Base-by-base conservation (phyloP, 1,140 invertebrate genomes). In the Magallana gigas region DNA sequence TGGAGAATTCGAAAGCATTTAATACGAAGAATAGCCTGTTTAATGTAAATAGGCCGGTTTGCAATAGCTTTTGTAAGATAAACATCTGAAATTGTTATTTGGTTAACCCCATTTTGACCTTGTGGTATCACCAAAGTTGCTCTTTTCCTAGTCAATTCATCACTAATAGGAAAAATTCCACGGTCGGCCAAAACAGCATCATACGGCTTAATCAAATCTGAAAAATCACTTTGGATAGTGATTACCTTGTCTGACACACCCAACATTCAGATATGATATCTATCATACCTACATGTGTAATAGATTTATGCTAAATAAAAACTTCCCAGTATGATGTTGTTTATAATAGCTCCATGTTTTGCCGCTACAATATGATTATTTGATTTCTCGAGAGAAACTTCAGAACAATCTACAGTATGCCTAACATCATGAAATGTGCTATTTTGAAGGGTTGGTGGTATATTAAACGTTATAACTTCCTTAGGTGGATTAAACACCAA, bases 131-230 rank as follows among this genome's bases (percentile, higher is more conserved):
- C 23, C 5, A 84, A 57, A 57, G 84, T 68, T 8, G 86, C 36
- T 2, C 58, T 23, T 56, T 84, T 36, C 12, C 76, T 18, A 7
- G 86, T 57, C 7, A 84, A 62, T 56, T 87, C 64, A 48, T 83
- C 82, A 36, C 59, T n/a, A 29, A 87, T 58, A 71, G 91, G 90
- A 88, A 95, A 95, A 87, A 91, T 89, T 23, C 94, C 94, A 92
- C 94, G 93, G 87, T 95, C 94, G 8, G 94, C 94, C 68, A 95
- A 89, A 85, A 95, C 92, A 16, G 89, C 29, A 91, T 95, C 94
- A 80, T 92, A 94, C 84, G 90, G 88, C 92, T 94, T 92, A 82
- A 95, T 87, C 82, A 92, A 83, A 91, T 95, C 90, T 87, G 95
- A 83, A 84, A 95, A 92, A 14, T 93, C 94, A 80, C 90, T 93